A percentile compares a stretch with the other conserved stretches of the same genome.
phyloP scores from a whole-genome alignment of 2,797 vertebrate species.

The Orientallactaga sibirica region DNA sequence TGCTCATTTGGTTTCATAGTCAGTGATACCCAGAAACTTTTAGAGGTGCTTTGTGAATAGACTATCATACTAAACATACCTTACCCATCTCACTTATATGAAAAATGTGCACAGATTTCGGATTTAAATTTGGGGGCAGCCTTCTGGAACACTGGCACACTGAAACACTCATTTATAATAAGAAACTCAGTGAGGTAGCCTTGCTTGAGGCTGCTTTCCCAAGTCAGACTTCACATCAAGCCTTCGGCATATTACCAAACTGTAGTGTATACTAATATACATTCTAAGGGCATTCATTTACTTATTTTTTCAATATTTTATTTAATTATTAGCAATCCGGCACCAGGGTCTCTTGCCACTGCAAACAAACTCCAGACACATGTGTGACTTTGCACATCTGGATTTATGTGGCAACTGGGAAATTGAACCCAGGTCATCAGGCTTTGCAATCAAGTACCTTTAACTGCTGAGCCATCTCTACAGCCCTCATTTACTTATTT shows the following conservation, averaged over 20 bases:
- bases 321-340: too few relatives aligned
- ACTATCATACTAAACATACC: background rate
- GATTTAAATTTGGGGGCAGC: background rate
- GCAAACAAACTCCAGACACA: too few relatives aligned
- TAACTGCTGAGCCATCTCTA: too few relatives aligned
- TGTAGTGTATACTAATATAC: background rate
- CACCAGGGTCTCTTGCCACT: too few relatives aligned
- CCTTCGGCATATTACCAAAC: background rate
- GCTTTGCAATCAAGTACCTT: too few relatives aligned
- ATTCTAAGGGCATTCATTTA: background rate
- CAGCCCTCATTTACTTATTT: too few relatives aligned
- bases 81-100: background rate
- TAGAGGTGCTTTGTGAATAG: too few relatives aligned
- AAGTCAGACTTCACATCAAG: conserved; percentile 35
- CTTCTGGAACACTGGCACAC: background rate
- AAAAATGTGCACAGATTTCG: background rate
- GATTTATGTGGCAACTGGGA: too few relatives aligned
- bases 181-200: background rate
- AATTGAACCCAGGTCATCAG: too few relatives aligned
- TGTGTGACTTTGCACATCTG: too few relatives aligned
- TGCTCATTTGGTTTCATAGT: background rate
- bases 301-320: too few relatives aligned
- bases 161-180: background rate
- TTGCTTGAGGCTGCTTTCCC: conserved; percentile 47
- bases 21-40: background rate